Evolutionary conservation across 2,888 invertebrate genomes (phyloP).

Genomic region (Heteromurus nitidus): DNA sequence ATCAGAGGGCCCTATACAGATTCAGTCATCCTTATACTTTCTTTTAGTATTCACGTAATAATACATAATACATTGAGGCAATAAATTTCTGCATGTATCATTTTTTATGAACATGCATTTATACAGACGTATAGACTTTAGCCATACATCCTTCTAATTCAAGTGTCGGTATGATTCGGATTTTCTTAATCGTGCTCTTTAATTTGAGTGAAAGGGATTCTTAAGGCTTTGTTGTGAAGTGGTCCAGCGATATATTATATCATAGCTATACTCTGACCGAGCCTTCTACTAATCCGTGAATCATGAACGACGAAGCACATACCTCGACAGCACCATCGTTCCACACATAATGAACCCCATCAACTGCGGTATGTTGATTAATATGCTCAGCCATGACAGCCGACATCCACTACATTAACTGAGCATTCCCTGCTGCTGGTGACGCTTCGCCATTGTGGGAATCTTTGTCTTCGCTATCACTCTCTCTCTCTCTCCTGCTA

Average conservation of each 20-base stretch:
- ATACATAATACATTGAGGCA: no score
- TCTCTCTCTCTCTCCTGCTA: constrained; percentile 40
- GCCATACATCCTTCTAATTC: no score
- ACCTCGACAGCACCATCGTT: constrained; percentile 75
- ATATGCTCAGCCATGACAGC: constrained; percentile 94
- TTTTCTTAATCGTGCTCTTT: constrained; percentile 43
- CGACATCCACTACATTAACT: constrained; percentile 95
- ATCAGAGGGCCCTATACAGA: no score
- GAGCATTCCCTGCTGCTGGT: constrained; percentile 68
- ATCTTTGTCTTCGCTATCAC: constrained; percentile 42
- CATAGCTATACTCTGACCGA: background rate
- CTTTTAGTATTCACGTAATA: no score
- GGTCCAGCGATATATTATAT: background rate
- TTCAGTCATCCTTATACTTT: no score
- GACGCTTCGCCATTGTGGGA: constrained; percentile 62
- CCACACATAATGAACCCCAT: constrained; percentile 84
- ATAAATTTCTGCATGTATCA: no score
- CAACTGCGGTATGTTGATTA: constrained; percentile 80
- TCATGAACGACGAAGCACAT: constrained; percentile 54
- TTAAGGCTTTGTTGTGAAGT: background rate
- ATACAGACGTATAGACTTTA: no score
- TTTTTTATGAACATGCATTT: no score
- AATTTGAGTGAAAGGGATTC: constrained; percentile 11
- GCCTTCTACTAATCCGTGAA: constrained; percentile 41
- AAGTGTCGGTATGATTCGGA: no score